These are phyloP conservation scores for Trogon surrucura DNA, from an alignment of 2,113 vertebrate species.

Conservation along the genomic window DNA sequence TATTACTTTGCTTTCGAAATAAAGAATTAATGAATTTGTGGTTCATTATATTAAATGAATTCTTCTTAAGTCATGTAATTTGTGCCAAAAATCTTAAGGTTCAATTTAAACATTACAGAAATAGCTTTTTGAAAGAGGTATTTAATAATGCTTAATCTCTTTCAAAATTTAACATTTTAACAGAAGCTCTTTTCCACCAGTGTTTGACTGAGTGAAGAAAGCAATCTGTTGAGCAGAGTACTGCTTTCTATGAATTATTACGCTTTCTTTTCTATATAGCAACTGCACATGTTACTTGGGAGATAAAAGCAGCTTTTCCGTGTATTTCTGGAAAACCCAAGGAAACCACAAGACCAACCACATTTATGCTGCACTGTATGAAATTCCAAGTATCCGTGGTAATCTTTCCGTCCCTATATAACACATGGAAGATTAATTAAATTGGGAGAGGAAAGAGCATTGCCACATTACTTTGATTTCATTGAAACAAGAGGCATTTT, in stretches of 20 bases:
- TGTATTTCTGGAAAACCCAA: neutral
- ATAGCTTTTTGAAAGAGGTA: neutral
- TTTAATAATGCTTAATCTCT: neutral
- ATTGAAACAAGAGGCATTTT: neutral
- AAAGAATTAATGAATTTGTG: neutral
- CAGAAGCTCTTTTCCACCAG: neutral
- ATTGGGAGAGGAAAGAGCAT: neutral
- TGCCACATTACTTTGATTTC: slow-evolving; percentile 7
- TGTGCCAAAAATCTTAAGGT: neutral
- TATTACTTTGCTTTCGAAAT: neutral
- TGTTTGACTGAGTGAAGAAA: neutral
- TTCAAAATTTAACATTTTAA: neutral
- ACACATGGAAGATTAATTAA: neutral
- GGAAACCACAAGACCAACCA: neutral
- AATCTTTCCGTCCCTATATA: neutral
- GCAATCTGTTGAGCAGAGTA: neutral
- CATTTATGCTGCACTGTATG: neutral
- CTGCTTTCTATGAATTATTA: neutral
- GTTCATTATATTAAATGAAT: neutral
- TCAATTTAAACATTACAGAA: neutral
- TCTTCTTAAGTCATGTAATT: neutral
- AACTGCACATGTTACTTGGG: neutral
- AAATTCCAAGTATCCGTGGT: neutral
- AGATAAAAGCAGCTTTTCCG: neutral
- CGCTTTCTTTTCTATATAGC: neutral